These are phyloP conservation scores for Zaprionus bogoriensis DNA, from an alignment of 2,888 invertebrate species.

Conservation along the genomic window DNA sequence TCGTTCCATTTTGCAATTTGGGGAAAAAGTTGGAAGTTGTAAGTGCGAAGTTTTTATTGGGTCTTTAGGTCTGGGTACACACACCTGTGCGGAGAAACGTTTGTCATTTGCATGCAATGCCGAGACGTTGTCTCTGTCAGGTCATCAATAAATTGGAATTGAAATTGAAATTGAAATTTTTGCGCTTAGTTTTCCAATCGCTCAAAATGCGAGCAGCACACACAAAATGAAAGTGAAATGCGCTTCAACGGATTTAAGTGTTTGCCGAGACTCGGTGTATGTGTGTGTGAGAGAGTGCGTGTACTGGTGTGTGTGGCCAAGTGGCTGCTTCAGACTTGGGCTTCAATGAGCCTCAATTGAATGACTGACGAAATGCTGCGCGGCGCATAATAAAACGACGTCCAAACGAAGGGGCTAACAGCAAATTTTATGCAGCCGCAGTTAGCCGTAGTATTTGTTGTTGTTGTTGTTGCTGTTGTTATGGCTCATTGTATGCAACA, in stretches of 20 bases:
- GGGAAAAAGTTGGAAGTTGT: too few relatives aligned
- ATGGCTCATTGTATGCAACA: slow-evolving; percentile 52
- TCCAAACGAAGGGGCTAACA: slow-evolving; percentile 50
- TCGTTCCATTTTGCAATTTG: too few relatives aligned
- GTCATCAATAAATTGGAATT: slow-evolving; percentile 66
- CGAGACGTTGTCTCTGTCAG: too few relatives aligned
- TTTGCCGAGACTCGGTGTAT: slow-evolving; percentile 15
- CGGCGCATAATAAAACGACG: slow-evolving; percentile 60
- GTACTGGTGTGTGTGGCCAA: slow-evolving; percentile 23
- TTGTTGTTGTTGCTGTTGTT: slow-evolving; percentile 15
- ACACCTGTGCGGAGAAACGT: too few relatives aligned
- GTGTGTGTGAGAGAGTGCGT: slow-evolving; percentile 18
- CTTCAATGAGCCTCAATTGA: slow-evolving; percentile 68
- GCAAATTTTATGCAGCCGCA: slow-evolving; percentile 42
- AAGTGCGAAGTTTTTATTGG: too few relatives aligned
- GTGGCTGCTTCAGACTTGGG: slow-evolving; percentile 48
- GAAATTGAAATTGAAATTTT: slow-evolving; percentile 64
- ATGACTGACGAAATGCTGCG: slow-evolving; percentile 68
- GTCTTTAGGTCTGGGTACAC: too few relatives aligned
- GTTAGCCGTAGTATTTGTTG: slow-evolving; percentile 17
- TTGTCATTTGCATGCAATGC: slow-evolving; percentile 69
- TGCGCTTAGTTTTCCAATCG: slow-evolving; percentile 56
- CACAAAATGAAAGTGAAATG: slow-evolving; percentile 74
- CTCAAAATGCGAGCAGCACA: slow-evolving; percentile 36
- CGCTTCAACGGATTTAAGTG: slow-evolving; percentile 67